Base-by-base conservation (phyloP, 2,797 vertebrate genomes). In the Tadarida brasiliensis region DNA sequence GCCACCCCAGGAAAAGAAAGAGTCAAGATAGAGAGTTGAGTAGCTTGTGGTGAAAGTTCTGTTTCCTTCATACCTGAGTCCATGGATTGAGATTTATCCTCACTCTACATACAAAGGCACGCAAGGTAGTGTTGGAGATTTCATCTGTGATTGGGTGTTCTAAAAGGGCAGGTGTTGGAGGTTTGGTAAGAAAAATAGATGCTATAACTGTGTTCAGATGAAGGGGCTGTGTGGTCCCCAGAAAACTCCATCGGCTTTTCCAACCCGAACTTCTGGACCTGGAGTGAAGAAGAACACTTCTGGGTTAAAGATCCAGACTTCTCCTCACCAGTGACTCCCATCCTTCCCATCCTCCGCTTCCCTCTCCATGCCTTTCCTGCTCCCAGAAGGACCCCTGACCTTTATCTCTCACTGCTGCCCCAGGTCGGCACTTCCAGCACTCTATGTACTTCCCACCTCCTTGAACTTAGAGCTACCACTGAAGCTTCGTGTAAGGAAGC, bases 301-400 rank as follows among this genome's bases (percentile, higher is more conserved):
- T 19, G 6, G 8, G 54, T 7, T 77, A 19, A 10, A 5, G 26
- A 14, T 15, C 19, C 20, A 4, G 28, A 26, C 5, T 28, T 15
- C 11, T 39, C 7, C 12, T n/a, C 14, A 11, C 1, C 49, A 11
- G 26, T 2, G 19, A 24, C 35, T 26, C 14, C 11, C 5, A 11
- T 2, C 14, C 5, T n/a, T 83, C 30, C 9, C 33, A 3, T 1
- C 30, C 1, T 0, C 0, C 14, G 24, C 1, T 0, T 0, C 14
- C 10, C 1, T 22, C 7, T 4, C 5, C 30, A 7, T 0, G 16
- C 3, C 15, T 1, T 11, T 8, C 49, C 11, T 33, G 4, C 8
- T 8, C 51, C 5, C 16, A 15, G 16, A 11, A 0, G 7, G 47
- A 28, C 28, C 5, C 1, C 7, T 0, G 30, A 2, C 2, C 1